A percentile compares a stretch with the other conserved stretches of the same genome.
Evolutionary conservation across 2,113 vertebrate species (phyloP).

Genomic region (Dasyurus viverrinus): DNA sequence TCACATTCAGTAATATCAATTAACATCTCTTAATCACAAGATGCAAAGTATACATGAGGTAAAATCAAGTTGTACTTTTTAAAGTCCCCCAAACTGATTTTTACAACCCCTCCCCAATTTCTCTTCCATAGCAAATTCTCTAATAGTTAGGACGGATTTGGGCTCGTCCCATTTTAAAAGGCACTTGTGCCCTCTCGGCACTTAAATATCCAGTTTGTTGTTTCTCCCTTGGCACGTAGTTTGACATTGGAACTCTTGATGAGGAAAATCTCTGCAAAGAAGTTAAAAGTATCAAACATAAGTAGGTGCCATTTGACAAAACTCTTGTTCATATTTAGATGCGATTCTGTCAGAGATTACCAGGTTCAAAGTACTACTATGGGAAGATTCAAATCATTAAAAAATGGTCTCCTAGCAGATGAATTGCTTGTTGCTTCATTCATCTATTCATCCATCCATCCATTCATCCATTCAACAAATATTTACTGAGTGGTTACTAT

Average conservation of each 20-base stretch:
- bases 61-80: background rate
- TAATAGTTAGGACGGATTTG: constrained; percentile 51
- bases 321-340: constrained; percentile 26
- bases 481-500: background rate
- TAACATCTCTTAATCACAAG: background rate
- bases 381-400: constrained; percentile 26
- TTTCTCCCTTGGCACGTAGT: constrained; percentile 39
- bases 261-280: constrained; percentile 55
- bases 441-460: background rate
- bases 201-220: constrained; percentile 20
- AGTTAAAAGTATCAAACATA: constrained; percentile 56
- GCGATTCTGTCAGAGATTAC: constrained; percentile 6
- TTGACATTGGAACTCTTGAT: constrained; percentile 9
- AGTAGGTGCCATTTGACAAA: constrained; percentile 45
- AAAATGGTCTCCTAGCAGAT: constrained; percentile 47
- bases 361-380: background rate
- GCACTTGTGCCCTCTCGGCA: constrained; percentile 20
- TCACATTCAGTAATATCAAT: background rate
- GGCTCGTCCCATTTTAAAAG: background rate
- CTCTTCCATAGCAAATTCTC: constrained; percentile 17
- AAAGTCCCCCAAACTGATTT: background rate
- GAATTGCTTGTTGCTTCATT: background rate
- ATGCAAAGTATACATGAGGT: background rate
- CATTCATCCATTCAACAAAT: background rate
- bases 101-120: background rate